Evolutionary conservation across 2,113 vertebrate genomes (phyloP), one percentile per base, ranked within the genome.

Genomic region (Cygnus atratus): DNA sequence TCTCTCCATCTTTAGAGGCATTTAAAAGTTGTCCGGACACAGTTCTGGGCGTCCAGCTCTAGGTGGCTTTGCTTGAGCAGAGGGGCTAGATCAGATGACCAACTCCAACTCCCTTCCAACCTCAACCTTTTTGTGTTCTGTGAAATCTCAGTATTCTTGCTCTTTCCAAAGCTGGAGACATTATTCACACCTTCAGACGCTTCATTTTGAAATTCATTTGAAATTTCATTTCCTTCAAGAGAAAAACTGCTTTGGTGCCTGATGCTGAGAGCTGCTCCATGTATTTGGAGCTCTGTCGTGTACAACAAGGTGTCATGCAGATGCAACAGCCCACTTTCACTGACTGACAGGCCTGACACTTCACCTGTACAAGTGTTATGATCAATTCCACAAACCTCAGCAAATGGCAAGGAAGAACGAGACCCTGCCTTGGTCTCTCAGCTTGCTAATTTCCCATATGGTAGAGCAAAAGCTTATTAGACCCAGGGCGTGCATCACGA

Each of bases 261-360:
- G 22, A 59, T 44, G n/a, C 20, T 6, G n/a, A 70, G 31, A 70
- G 57, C 18, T 66, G 17, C 12, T 46, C 20, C 35, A 10, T 0
- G 0, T 11, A 28, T 31, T 50, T 2, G 0, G 33, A 76, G 26
- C 26, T 26, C 33, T 25, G 35, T 3, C 35, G 59, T 26, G 43
- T 2, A 54, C 43, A 77, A 18, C n/a, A 29, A 50, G 59, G 82
- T 1, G 31, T 55, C 50, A 4, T 5, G 28, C 43, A 12, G 6
- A 20, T 44, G 4, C 31, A 86, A 3, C 31, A 61, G 61, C 33
- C 17, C 33, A 22, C 35, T 31, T 4, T 3, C 57, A 50, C 39
- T 52, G 67, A 33, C 25, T 10, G 29, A 29, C 26, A 39, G 43
- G 33, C 21, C 57, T 1, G 0, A 71, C 46, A 18, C 17, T 18